Conservation (phyloP, 2,888 invertebrate species). For the Pharmacophagus antenor region DNA sequence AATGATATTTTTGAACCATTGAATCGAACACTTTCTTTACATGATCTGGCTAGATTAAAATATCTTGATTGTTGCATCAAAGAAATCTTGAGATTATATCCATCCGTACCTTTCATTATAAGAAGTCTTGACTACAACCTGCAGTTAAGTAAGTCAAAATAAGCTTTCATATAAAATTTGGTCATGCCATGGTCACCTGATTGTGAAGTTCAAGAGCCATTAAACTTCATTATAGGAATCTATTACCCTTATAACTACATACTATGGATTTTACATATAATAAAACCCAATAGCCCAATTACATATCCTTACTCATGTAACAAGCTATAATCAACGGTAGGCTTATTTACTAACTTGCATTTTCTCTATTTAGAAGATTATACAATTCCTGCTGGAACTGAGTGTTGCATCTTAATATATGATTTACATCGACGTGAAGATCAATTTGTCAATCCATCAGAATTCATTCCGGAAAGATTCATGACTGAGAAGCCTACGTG, state of each 20-base stretch:
- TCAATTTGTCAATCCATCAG: conserved; percentile 69
- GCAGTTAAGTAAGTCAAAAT: conserved; percentile 29
- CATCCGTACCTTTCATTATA: conserved; percentile 26
- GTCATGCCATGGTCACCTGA: not conserved
- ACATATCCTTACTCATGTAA: no score
- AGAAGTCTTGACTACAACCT: conserved; percentile 27
- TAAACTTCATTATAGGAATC: not conserved
- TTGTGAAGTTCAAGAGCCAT: not conserved
- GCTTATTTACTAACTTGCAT: not conserved
- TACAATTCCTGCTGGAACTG: conserved; percentile 30
- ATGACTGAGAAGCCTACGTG: conserved; percentile 54
- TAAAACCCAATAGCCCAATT: no score
- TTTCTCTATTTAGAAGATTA: conserved; percentile 26
- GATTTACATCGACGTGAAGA: conserved; percentile 64
- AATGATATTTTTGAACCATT: conserved; percentile 8
- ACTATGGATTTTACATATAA: no score
- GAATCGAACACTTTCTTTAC: conserved; percentile 42
- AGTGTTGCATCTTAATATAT: conserved; percentile 34
- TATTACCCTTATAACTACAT: not conserved
- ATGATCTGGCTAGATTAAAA: conserved; percentile 81
- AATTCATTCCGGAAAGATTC: conserved; percentile 75
- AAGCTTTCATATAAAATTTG: not conserved
- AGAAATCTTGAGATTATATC: conserved; percentile 82
- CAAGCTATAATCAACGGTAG: no score
- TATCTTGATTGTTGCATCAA: conserved; percentile 86